Percentiles rank a stretch among this genome's conserved stretches.
Conservation (phyloP, 2,797 vertebrate genomes). For the Falco naumanni region DNA sequence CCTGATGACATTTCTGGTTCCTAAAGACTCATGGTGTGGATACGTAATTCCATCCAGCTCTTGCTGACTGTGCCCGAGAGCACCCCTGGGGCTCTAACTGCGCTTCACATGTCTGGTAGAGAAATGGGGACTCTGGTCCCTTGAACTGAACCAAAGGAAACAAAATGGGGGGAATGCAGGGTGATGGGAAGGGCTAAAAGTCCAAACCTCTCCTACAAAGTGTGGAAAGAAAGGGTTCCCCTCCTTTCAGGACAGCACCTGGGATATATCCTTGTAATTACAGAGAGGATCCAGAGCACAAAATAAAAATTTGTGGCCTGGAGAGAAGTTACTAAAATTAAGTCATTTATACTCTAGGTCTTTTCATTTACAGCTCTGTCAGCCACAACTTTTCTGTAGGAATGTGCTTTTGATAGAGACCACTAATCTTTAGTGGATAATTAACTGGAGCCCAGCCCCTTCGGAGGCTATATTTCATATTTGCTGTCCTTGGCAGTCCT, state of each 20-base stretch:
- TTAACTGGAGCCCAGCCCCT: background rate
- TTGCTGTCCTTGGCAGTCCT: conserved; percentile 12
- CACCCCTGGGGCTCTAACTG: background rate
- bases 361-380: background rate
- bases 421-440: conserved; percentile 20
- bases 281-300: background rate
- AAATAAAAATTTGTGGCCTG: background rate
- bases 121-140: background rate
- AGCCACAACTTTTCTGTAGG: background rate
- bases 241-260: background rate
- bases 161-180: background rate
- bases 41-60: background rate
- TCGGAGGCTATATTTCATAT: background rate
- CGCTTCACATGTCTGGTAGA: fast-evolving
- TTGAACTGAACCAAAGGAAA: background rate
- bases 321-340: background rate
- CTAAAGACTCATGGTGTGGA: background rate
- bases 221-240: background rate
- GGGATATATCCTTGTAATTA: background rate
- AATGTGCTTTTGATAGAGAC: background rate
- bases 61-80: background rate
- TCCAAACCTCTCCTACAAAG: background rate
- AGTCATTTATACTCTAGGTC: background rate
- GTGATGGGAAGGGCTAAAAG: background rate
- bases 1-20: conserved; percentile 39